Evolutionary conservation across 2,113 vertebrate species (phyloP).

Genomic region (Apodemus speciosus): DNA sequence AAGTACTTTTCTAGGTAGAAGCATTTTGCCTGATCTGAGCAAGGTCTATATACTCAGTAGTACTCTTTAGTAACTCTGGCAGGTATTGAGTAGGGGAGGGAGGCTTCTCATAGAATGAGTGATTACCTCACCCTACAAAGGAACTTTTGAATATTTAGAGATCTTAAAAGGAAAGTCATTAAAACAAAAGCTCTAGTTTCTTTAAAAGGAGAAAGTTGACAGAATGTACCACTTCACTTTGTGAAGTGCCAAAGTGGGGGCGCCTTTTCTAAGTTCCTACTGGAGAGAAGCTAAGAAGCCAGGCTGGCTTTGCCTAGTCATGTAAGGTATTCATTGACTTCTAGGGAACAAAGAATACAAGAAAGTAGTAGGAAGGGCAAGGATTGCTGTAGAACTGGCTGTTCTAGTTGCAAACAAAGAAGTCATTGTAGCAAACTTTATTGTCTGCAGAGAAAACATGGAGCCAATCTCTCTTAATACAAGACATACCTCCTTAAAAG

Average conservation of each 20-base stretch:
- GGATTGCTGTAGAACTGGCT: conserved; percentile 67
- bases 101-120: not conserved
- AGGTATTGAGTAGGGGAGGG: not conserved
- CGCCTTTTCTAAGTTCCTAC: conserved; percentile 8
- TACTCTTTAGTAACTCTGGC: not conserved
- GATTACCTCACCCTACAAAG: not conserved
- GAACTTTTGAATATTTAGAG: not conserved
- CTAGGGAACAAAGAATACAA: conserved; percentile 38
- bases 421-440: conserved; percentile 61
- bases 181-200: conserved; percentile 16
- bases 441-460: conserved; percentile 59
- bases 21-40: not conserved
- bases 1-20: not conserved
- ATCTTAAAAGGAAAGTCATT: conserved; percentile 35
- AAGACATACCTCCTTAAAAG: conserved; percentile 50
- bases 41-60: not conserved
- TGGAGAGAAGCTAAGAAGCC: not conserved
- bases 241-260: not conserved
- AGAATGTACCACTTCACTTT: conserved; percentile 38
- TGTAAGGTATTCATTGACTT: conserved; percentile 63
- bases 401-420: conserved; percentile 76
- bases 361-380: conserved; percentile 49
- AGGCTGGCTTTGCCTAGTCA: conserved; percentile 20
- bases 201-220: not conserved
- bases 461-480: conserved; percentile 23